Conservation (phyloP, 30 jellyfish, hydroid and myxozoan genomes). For the Aurelia aurita complex sp. Pacific region DNA sequence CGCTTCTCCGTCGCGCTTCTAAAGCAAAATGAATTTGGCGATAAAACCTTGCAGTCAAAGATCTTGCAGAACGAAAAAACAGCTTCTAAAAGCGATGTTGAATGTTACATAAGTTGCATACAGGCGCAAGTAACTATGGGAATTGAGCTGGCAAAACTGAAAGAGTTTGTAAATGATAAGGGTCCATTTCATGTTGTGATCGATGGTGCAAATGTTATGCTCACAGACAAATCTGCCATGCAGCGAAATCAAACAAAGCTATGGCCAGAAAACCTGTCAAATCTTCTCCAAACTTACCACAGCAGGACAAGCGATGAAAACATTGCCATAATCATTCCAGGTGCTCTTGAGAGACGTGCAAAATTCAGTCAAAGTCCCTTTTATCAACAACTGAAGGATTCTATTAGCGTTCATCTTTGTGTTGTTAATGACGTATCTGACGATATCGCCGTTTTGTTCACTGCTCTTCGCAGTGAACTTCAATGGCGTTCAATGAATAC, state of each 20-base stretch:
- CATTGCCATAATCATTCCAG: slow-evolving; percentile 9
- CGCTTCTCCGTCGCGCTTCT: background rate
- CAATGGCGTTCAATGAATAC: background rate
- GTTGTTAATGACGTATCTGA: background rate
- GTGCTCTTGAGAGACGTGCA: slow-evolving; percentile 22
- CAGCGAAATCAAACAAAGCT: background rate
- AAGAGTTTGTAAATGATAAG: background rate
- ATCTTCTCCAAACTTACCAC: background rate
- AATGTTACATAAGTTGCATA: background rate
- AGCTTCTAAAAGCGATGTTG: background rate
- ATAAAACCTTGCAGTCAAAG: background rate
- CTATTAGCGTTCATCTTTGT: background rate
- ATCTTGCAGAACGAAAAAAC: background rate
- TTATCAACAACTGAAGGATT: background rate
- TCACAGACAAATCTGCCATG: background rate
- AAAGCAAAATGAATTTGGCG: background rate
- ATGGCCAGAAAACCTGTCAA: slow-evolving; percentile 1
- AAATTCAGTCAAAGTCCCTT: slow-evolving; percentile 15
- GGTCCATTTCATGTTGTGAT: slow-evolving; percentile 59
- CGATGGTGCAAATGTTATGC: slow-evolving; percentile 70
- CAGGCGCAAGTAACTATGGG: background rate
- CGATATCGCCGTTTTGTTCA: slow-evolving; percentile 29
- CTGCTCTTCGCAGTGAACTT: slow-evolving; percentile 25
- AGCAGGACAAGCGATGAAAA: background rate
- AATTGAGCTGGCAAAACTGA: background rate